Evolutionary conservation across 2,113 vertebrate species (phyloP), one percentile per base, ranked within the genome.

Genomic region (Stigmatopora argus): DNA sequence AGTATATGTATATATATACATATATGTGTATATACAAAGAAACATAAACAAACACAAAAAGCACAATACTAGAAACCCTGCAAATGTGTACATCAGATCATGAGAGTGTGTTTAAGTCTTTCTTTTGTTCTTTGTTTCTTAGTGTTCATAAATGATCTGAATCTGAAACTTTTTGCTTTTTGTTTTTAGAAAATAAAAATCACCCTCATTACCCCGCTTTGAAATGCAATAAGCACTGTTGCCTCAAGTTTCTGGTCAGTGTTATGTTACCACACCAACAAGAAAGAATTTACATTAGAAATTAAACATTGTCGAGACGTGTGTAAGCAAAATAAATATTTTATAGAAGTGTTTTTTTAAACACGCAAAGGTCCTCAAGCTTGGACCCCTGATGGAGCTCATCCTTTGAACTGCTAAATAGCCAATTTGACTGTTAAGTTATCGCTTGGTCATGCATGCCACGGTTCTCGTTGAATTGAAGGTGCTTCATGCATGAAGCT

Each of bases 211-310:
- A 57, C 68, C 49, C 64, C 19, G 48, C 77, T 64, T 71, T 78
- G 52, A 68, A 51, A 82, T 82, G 74, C 81, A 89, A 90, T 85
- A 76, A 70, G 69, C 55, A 72, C 44, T 23, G 5, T 66, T 59
- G 69, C 69, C 31, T 84, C 64, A 65, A 76, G 75, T 77, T 87
- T 72, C 74, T 70, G 58, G 64, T 64, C 38, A 41, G 38, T 41
- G 38, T 65, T 67, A 62, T 57, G 85, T 89, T 87, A 72, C 89
- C 83, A 89, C 89, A 81, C 89, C 83, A 91, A 89, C 86, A 89
- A 48, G 76, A 86, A 65, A 78, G 78, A 76, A 78, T 76, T 71
- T 73, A 86, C 83, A 86, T 84, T 85, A 81, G 82, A 75, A 63
- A 23, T 8, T 62, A 56, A 66, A 78, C 5, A 13, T 13, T 23